Evolutionary conservation across 2,113 vertebrate genomes (phyloP).

Genomic region (Antidorcas marsupialis): DNA sequence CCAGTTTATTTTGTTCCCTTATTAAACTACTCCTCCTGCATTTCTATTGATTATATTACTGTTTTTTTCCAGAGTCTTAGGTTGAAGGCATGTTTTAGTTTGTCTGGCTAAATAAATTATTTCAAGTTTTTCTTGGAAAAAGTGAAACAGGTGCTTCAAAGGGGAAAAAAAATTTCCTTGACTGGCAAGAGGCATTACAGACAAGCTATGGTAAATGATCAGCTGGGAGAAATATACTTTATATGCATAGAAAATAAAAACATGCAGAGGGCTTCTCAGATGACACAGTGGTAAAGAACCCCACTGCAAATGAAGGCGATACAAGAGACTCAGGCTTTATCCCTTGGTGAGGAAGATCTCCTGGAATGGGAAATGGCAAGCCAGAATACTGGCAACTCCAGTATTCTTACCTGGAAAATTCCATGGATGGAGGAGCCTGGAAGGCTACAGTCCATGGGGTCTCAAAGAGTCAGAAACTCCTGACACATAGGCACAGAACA

Average conservation of each 20-base stretch:
- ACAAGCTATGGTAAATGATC: not conserved
- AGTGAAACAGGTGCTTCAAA: not conserved
- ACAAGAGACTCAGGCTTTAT: not conserved
- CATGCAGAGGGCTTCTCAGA: not conserved
- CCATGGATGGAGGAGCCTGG: not conserved
- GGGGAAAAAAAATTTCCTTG: not conserved
- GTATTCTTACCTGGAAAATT: not conserved
- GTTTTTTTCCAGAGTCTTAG: not conserved
- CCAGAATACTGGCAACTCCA: not conserved
- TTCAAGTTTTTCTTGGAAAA: not conserved
- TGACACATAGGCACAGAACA: not conserved
- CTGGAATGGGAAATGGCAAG: not conserved
- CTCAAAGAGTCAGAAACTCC: not conserved
- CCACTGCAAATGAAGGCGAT: not conserved
- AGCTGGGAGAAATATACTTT: not conserved
- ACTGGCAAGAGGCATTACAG: not conserved
- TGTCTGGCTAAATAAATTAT: not conserved
- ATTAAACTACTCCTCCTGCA: not conserved
- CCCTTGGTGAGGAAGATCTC: not conserved
- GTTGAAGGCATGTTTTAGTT: not conserved
- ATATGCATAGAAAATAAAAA: not conserved
- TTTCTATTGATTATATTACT: not conserved
- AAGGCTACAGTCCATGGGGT: not conserved
- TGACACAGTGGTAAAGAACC: not conserved
- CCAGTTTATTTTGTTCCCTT: not conserved